A percentile compares a stretch with the other conserved stretches of the same genome.
Conservation (phyloP, 92 coral and sea anemone species). For the Phymanthus crucifer region DNA sequence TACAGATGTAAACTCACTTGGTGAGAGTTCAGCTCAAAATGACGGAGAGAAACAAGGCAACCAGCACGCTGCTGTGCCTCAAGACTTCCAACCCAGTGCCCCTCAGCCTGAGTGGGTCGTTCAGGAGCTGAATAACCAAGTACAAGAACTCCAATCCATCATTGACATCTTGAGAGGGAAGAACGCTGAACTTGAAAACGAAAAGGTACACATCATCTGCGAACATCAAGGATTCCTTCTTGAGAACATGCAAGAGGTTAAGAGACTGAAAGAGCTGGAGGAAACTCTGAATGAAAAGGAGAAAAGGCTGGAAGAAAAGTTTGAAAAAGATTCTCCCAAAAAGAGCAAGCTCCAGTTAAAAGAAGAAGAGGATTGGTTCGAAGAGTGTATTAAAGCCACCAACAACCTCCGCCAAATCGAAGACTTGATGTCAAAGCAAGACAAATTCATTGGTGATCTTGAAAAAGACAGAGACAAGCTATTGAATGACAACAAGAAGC, state of each 20-base stretch:
- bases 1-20: neutral
- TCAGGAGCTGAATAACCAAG: slow-evolving; percentile 9
- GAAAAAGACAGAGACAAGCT: slow-evolving; percentile 11
- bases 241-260: slow-evolving; percentile 21
- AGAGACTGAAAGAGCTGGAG: neutral
- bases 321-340: neutral
- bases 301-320: neutral
- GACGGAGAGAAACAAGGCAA: neutral
- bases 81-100: neutral
- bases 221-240: slow-evolving; percentile 8
- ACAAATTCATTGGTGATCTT: neutral
- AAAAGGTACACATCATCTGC: neutral
- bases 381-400: slow-evolving; percentile 14
- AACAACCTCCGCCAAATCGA: slow-evolving; percentile 11
- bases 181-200: slow-evolving; percentile 12
- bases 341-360: neutral
- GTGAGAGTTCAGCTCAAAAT: neutral
- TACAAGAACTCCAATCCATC: slow-evolving; percentile 12
- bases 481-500: slow-evolving; percentile 1
- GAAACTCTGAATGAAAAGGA: slow-evolving; percentile 15
- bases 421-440: slow-evolving; percentile 4
- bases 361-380: slow-evolving; percentile 13
- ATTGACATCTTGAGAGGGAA: slow-evolving; percentile 6
- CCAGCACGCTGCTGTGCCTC: neutral
- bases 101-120: slow-evolving; percentile 4